Base-by-base conservation (phyloP, 2,113 vertebrate genomes). In the Dicaeum eximium region DNA sequence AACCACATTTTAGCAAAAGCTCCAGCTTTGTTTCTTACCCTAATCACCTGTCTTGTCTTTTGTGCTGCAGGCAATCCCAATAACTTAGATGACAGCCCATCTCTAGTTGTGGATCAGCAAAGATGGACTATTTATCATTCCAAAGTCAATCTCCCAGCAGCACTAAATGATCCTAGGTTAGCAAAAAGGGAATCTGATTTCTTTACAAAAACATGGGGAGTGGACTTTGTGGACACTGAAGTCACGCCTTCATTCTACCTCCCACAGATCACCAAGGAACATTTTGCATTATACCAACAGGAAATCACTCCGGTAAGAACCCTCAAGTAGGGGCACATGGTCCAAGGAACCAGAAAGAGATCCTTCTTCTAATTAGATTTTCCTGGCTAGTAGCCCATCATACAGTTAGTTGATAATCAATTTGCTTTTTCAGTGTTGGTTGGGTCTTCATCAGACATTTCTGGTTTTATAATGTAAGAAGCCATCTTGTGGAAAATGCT, bases 151-250 rank as follows among this genome's bases (percentile, higher is more conserved):
- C 99, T 99, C 73, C 99, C 99, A 57, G 99, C 99, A 72, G 99
- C 98, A 61, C 97, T 99, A 93, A 99, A 99, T 92, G 99, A 99
- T 97, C 99, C 99, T 80, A 98, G 99, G 73, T 98, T 99, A 77
- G 98, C 99, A 97, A 99, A 99, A 97, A 98, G 99, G 95, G 99
- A 99, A 98, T 99, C 99, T 3, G 99, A 99, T 98, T 99, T 99
- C 95, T 99, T 99, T 98, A 99, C 99, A 96, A 99, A 99, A 97
- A 99, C 99, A 58, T 99, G 99, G 99, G 99, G 99, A 92, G 97
- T 98, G 97, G 99, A 99, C 98, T 99, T 99, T 97, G 98, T 98
- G 12, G 99, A 99, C 96, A 98, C 97, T 16, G 99, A 99, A 96
- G 99, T 99, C 96, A 98, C 98, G 97, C 99, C 99, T 91, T 99